Conservation (phyloP, 2,797 vertebrate species). For the Graptemys geographica region DNA sequence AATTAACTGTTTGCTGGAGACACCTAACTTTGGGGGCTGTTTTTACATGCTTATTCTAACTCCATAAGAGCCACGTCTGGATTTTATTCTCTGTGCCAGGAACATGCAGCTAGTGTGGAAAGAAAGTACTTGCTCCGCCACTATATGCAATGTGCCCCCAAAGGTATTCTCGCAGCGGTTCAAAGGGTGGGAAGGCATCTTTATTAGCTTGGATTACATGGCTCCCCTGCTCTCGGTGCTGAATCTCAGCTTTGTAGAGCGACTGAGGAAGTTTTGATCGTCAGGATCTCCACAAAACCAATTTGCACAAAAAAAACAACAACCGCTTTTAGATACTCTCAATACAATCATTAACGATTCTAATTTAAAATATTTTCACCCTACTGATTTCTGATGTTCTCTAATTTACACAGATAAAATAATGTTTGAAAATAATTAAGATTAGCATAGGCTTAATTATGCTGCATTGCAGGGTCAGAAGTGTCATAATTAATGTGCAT, state of each 20-base stretch:
- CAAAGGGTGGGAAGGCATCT: conserved; percentile 36
- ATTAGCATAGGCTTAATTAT: conserved; percentile 60
- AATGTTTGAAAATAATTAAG: conserved; percentile 65
- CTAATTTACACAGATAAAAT: conserved; percentile 59
- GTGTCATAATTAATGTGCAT: conserved; percentile 35
- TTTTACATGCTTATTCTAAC: background rate
- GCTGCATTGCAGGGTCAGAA: conserved; percentile 51
- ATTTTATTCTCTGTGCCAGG: conserved; percentile 26
- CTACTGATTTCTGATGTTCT: conserved; percentile 51
- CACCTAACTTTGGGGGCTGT: background rate
- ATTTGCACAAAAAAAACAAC: background rate
- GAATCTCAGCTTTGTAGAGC: background rate
- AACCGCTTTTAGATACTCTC: conserved; percentile 11
- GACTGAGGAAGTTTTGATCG: conserved; percentile 54
- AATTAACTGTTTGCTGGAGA: background rate
- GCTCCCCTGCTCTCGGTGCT: background rate
- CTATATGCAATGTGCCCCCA: background rate
- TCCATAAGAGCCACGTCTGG: background rate
- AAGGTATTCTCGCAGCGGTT: background rate
- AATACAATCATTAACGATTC: conserved; percentile 35
- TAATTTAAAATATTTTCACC: conserved; percentile 55
- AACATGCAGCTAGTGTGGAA: conserved; percentile 36
- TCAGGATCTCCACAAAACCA: conserved; percentile 27
- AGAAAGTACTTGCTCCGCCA: background rate
- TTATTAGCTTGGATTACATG: background rate